Base-by-base conservation (phyloP, 2,113 vertebrate genomes). In the Rhodinocichla rosea region DNA sequence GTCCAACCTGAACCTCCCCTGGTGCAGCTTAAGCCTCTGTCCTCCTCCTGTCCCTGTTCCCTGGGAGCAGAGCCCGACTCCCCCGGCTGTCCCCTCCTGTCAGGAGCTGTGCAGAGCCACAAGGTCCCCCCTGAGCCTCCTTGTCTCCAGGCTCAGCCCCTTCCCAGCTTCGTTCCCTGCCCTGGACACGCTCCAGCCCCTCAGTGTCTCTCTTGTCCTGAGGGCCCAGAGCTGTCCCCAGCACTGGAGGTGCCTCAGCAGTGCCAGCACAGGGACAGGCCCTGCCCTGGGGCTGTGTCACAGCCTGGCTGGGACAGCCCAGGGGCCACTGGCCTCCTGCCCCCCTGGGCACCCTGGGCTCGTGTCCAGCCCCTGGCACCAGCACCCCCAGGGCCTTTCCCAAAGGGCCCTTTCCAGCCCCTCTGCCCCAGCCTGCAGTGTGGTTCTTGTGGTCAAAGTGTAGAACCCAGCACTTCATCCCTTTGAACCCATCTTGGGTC, bases 401-500 rank as follows among this genome's bases (percentile, higher is more conserved):
- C 6, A 2, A 10, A 10, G 8, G 18, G 6, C 12, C 22, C 6
- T 70, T 78, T 30, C 40, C 47, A 63, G 13, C 24, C n/a, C 24
- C 47, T 70, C 47, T 55, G 30, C 9, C 13, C 13, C 39, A 49
- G 49, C 6, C 40, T 49, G 49, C 35, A 16, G 8, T 56, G 24
- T 24, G 49, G 20, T 20, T 64, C 5, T 3, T 32, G 14, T 35
- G 30, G 20, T 19, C 28, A 28, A 47, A 39, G 6, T 12, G 23
- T 8, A 56, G 40, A 74, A 56, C 4, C 12, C 49, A 64, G 15
- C 5, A 5, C 6, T 11, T 4, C 1, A 1, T 13, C 35, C 30
- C 19, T 2, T 19, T 55, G 59, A 55, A 13, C 18, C 11, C 6
- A 6, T 10, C 24, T 30, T 33, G 30, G n/a, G 3, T 30, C 50